Conservation (phyloP, 2,888 invertebrate genomes). For the Diabrotica balteata region DNA sequence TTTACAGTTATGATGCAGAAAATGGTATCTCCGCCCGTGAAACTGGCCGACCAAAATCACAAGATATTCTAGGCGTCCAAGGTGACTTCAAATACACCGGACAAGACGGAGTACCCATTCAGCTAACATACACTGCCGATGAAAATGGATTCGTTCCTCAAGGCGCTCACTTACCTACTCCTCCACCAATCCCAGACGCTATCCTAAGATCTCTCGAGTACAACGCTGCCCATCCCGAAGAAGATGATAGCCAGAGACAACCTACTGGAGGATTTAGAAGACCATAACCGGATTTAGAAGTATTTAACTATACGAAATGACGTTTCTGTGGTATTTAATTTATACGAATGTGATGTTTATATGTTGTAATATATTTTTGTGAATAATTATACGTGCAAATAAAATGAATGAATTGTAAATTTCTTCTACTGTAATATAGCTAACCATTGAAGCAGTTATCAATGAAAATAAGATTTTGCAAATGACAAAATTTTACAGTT, state of each 20-base stretch:
- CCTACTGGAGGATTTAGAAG: slow-evolving; percentile 28
- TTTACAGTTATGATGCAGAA: slow-evolving; percentile 59
- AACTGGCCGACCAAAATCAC: slow-evolving; percentile 57
- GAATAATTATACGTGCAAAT: slow-evolving; percentile 19
- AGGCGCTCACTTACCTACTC: slow-evolving; percentile 64
- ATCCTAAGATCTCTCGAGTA: slow-evolving; percentile 72
- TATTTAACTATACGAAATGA: slow-evolving; percentile 2
- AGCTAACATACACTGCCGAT: slow-evolving; percentile 63
- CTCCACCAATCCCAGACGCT: slow-evolving; percentile 74
- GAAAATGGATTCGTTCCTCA: slow-evolving; percentile 67
- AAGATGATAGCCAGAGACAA: slow-evolving; percentile 44
- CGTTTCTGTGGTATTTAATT: slow-evolving; percentile 26
- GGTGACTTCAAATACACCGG: slow-evolving; percentile 66
- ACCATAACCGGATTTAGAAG: slow-evolving; percentile 19
- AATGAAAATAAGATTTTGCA: too few relatives aligned
- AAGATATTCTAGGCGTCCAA: slow-evolving; percentile 61
- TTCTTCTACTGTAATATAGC: too few relatives aligned
- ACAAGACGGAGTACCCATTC: slow-evolving; percentile 66
- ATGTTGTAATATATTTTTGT: slow-evolving; percentile 31
- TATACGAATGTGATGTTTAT: slow-evolving; percentile 32
- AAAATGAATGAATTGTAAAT: slow-evolving; percentile 3
- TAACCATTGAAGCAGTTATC: too few relatives aligned
- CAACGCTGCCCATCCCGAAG: slow-evolving; percentile 71
- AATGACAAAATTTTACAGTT: too few relatives aligned
- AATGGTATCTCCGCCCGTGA: slow-evolving; percentile 63